Conservation (phyloP, 1,140 invertebrate species). For the Drosophila ercepeae region DNA sequence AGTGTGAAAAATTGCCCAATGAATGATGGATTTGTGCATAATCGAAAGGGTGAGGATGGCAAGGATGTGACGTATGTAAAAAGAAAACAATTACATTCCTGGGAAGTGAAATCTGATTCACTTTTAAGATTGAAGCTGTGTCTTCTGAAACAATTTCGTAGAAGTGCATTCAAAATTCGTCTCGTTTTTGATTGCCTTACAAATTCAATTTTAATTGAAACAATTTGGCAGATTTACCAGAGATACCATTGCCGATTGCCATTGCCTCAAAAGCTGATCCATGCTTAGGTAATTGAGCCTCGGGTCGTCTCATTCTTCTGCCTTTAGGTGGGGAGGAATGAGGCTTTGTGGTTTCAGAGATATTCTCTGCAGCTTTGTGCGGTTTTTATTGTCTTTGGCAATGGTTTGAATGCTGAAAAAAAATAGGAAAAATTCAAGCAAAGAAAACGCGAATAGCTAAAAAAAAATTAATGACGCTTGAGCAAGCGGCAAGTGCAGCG, state of each 20-base stretch:
- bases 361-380: constrained; percentile 54
- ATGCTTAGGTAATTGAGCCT: constrained; percentile 57
- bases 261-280: constrained; percentile 44
- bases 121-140: too few species aligned
- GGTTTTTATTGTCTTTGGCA: constrained; percentile 69
- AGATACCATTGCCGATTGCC: constrained; percentile 44
- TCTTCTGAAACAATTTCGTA: too few species aligned
- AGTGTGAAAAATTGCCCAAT: constrained; percentile 69
- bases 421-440: constrained; percentile 28
- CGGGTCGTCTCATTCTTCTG: constrained; percentile 39
- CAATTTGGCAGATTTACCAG: constrained; percentile 56
- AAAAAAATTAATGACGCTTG: constrained; percentile 60
- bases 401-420: constrained; percentile 26
- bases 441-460: constrained; percentile 31
- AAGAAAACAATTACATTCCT: not conserved
- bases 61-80: not conserved
- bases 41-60: not conserved
- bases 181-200: constrained; percentile 40
- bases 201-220: constrained; percentile 76
- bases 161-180: constrained; percentile 22
- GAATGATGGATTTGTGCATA: constrained; percentile 18
- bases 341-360: constrained; percentile 48
- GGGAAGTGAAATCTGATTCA: too few species aligned
- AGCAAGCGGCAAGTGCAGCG: constrained; percentile 49
- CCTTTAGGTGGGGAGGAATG: constrained; percentile 34